Evolutionary conservation across 2,797 vertebrate species (phyloP).

Genomic region (Karalla daura): DNA sequence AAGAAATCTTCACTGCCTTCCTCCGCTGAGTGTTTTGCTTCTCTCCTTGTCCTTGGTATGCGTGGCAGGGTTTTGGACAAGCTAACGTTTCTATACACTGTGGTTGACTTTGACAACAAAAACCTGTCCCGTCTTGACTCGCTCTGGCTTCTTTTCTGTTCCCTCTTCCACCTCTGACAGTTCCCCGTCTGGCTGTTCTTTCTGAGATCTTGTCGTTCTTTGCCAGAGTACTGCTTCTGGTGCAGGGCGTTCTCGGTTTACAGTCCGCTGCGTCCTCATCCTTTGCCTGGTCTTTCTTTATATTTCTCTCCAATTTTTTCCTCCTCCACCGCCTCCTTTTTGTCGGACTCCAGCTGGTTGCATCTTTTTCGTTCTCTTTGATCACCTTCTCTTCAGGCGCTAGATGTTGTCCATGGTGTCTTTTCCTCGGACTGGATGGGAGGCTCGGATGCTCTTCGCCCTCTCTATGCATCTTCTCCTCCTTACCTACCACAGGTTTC

Average conservation of each 20-base stretch:
- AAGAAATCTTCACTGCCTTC: background rate
- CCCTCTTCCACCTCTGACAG: too few relatives aligned
- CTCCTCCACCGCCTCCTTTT: background rate
- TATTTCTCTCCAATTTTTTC: background rate
- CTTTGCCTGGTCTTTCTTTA: background rate
- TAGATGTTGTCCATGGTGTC: fast-evolving
- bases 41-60: background rate
- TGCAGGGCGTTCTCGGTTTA: background rate
- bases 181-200: background rate
- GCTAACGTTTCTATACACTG: background rate
- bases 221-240: fast-evolving
- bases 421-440: background rate
- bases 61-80: background rate
- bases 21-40: background rate
- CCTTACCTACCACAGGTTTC: background rate
- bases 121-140: too few relatives aligned
- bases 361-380: background rate
- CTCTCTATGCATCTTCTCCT: fast-evolving
- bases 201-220: background rate
- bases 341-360: background rate
- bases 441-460: too few relatives aligned
- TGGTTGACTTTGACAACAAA: background rate
- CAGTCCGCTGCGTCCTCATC: background rate
- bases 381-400: background rate
- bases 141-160: background rate